phyloP scores from a whole-genome alignment of 2,797 vertebrate genomes.

The Argyrosomus regius region DNA sequence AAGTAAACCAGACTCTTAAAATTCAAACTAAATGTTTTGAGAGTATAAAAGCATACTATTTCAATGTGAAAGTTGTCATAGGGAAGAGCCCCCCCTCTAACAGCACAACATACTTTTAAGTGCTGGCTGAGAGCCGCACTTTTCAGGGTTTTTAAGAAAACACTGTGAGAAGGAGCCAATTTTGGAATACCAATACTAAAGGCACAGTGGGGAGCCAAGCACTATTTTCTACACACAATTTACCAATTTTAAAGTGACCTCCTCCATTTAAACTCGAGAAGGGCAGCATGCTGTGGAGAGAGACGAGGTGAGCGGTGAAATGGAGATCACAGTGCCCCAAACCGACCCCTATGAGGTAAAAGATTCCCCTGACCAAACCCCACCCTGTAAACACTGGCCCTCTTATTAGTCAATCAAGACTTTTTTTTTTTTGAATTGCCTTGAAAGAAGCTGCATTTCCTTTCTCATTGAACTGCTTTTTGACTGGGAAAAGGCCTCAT shows the following conservation, averaged over 20 bases:
- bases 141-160: slow-evolving; percentile 78
- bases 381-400: slow-evolving; percentile 73
- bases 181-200: slow-evolving; percentile 69
- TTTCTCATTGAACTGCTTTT: slow-evolving; percentile 60
- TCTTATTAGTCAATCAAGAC: slow-evolving; percentile 78
- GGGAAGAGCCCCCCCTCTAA: slow-evolving; percentile 49
- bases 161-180: slow-evolving; percentile 75
- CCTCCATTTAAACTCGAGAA: slow-evolving; percentile 79
- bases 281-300: slow-evolving; percentile 76
- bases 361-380: slow-evolving; percentile 75
- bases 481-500: slow-evolving; percentile 67
- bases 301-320: slow-evolving; percentile 80
- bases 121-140: slow-evolving; percentile 69
- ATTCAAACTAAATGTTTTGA: slow-evolving; percentile 56
- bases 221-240: slow-evolving; percentile 83
- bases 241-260: slow-evolving; percentile 82
- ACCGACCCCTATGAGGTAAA: slow-evolving; percentile 75
- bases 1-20: slow-evolving; percentile 39
- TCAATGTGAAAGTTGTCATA: slow-evolving; percentile 59
- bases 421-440: slow-evolving; percentile 40
- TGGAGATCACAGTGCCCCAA: slow-evolving; percentile 78
- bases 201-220: slow-evolving; percentile 65
- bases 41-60: slow-evolving; percentile 54
- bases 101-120: slow-evolving; percentile 68
- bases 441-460: slow-evolving; percentile 67